Percentiles rank a stretch among this genome's conserved stretches.
Conservation (phyloP, 92 coral and sea anemone species). For the Scolanthus callimorphus region DNA sequence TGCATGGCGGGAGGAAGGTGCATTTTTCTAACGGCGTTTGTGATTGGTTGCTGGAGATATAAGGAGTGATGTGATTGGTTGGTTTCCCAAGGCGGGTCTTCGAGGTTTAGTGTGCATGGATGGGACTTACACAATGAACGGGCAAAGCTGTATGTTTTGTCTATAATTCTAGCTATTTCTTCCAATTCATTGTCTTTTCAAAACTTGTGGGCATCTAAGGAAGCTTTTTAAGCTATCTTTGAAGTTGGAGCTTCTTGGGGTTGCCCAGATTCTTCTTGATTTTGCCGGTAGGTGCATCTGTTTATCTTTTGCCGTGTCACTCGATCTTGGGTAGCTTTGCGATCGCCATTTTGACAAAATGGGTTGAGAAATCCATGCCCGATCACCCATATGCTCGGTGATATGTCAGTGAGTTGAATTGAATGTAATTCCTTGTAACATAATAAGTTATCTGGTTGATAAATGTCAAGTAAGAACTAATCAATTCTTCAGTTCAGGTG, state of each 20-base stretch:
- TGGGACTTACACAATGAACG: conserved; percentile 16
- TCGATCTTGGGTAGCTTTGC: too few relatives aligned
- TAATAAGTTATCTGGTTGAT: too few relatives aligned
- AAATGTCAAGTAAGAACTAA: too few relatives aligned
- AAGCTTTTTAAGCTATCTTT: not conserved
- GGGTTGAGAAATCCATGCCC: too few relatives aligned
- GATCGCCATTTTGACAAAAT: too few relatives aligned
- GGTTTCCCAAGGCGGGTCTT: conserved; percentile 25
- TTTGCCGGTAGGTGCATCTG: not conserved
- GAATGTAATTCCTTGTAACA: too few relatives aligned
- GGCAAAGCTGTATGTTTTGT: conserved; percentile 6
- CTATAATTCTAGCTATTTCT: conserved; percentile 4
- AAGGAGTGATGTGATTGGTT: conserved; percentile 62
- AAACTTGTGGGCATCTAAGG: conserved; percentile 6
- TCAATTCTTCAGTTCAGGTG: too few relatives aligned
- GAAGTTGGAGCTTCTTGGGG: not conserved
- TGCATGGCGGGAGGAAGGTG: conserved; percentile 58
- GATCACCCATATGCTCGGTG: too few relatives aligned
- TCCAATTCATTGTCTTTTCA: not conserved
- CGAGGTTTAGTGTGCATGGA: conserved; percentile 19
- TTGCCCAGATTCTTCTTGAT: not conserved
- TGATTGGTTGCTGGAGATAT: conserved; percentile 53
- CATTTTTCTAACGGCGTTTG: conserved; percentile 4
- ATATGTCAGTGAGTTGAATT: too few relatives aligned
- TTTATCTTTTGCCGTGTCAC: too few relatives aligned